Conservation (phyloP, 1,140 invertebrate genomes). For the Trachymyrmex septentrionalis region DNA sequence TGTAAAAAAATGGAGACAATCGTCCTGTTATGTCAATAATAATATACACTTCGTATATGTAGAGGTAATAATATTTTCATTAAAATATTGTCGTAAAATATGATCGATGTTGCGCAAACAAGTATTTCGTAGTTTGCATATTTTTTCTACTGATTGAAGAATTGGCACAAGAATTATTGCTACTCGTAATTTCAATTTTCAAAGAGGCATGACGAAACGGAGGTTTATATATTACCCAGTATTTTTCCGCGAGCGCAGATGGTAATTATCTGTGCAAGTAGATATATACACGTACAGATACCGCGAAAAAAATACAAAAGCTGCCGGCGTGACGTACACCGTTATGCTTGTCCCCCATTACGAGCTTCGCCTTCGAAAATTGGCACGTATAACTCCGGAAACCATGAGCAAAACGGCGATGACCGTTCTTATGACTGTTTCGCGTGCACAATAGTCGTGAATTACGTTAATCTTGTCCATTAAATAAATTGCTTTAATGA, state of each 20-base stretch:
- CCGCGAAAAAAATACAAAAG: constrained; percentile 34
- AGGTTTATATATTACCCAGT: constrained; percentile 16
- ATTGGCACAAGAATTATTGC: not conserved
- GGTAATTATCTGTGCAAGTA: constrained; percentile 32
- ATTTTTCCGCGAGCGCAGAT: constrained; percentile 31
- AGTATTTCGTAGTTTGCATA: not conserved
- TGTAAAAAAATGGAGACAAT: not conserved
- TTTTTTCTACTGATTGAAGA: not conserved
- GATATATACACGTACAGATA: not conserved
- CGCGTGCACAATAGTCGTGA: not conserved
- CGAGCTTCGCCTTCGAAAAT: constrained; percentile 28
- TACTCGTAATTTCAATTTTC: not conserved
- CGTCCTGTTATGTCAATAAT: not conserved
- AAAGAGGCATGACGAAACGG: not conserved
- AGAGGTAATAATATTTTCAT: not conserved
- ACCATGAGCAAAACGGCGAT: not conserved
- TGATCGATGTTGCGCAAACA: not conserved
- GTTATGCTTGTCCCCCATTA: constrained; percentile 37
- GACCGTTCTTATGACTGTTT: constrained; percentile 14
- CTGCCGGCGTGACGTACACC: constrained; percentile 36
- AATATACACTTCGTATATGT: not conserved
- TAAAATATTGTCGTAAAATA: not conserved
- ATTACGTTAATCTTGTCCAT: not conserved
- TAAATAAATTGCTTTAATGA: constrained; percentile 16
- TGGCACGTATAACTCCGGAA: constrained; percentile 43